These are phyloP conservation scores for Emmelina monodactyla DNA, from an alignment of 2,888 invertebrate genomes.

Conservation along the genomic window DNA sequence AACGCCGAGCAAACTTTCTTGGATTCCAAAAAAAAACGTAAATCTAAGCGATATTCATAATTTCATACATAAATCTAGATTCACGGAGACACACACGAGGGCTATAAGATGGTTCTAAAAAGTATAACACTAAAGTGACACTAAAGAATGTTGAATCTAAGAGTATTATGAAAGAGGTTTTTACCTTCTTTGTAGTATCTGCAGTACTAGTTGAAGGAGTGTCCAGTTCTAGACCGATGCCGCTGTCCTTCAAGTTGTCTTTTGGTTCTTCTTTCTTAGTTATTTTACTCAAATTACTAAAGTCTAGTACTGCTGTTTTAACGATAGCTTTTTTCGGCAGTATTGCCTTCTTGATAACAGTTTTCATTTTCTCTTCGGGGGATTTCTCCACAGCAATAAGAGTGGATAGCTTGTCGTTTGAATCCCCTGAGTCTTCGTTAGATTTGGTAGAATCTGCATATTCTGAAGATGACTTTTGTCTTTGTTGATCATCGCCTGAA, in stretches of 20 bases:
- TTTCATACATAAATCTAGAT: too few relatives aligned
- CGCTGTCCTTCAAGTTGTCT: slow-evolving; percentile 53
- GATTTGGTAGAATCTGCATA: slow-evolving; percentile 51
- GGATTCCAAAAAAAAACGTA: too few relatives aligned
- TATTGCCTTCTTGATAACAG: slow-evolving; percentile 49
- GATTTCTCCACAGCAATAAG: slow-evolving; percentile 45
- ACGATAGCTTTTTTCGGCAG: slow-evolving; percentile 43
- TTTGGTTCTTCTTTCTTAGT: slow-evolving; percentile 33
- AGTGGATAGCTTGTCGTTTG: slow-evolving; percentile 40
- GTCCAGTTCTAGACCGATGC: slow-evolving; percentile 44
- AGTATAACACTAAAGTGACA: too few relatives aligned
- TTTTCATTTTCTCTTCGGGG: slow-evolving; percentile 49
- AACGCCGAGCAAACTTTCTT: too few relatives aligned
- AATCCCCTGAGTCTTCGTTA: slow-evolving; percentile 51
- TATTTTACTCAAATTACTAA: slow-evolving; percentile 39
- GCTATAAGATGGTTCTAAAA: too few relatives aligned
- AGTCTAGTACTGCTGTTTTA: slow-evolving; percentile 46
- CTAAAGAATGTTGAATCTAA: not conserved
- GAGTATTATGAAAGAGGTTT: too few relatives aligned
- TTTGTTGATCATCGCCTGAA: slow-evolving; percentile 56
- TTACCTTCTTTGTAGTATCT: slow-evolving; percentile 45
- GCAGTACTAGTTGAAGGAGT: slow-evolving; percentile 27
- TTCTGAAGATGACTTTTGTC: slow-evolving; percentile 44
- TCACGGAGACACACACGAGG: too few relatives aligned
- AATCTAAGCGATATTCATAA: too few relatives aligned